Percentiles rank a stretch among this genome's conserved stretches.
Evolutionary conservation across 2,113 vertebrate genomes (phyloP).

Genomic region (Struthio camelus): DNA sequence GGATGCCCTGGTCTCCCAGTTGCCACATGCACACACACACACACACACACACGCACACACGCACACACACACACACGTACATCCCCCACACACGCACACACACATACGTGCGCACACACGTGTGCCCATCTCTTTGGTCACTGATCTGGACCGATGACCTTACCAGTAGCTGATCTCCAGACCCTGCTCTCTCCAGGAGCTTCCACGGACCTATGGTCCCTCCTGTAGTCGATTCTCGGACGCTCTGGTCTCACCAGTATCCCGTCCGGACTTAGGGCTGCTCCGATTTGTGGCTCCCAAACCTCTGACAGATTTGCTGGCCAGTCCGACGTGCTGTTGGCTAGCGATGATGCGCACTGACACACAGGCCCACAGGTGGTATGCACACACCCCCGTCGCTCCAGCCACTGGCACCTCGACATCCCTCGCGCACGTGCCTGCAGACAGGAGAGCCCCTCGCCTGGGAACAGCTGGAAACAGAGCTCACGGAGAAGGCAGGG

Average conservation of each 20-base stretch:
- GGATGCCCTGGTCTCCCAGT: background rate
- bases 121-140: no score
- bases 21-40: background rate
- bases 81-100: background rate
- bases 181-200: background rate
- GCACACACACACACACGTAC: background rate
- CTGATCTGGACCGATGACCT: no score
- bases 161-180: no score
- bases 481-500: background rate
- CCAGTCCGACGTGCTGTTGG: background rate
- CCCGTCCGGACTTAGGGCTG: background rate
- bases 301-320: background rate
- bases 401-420: no score
- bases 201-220: fast-evolving
- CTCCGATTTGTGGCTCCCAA: fast-evolving
- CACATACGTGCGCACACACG: background rate
- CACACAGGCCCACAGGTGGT: fast-evolving
- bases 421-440: background rate
- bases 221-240: background rate
- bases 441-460: background rate
- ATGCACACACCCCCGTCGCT: background rate
- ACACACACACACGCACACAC: no score
- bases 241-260: fast-evolving
- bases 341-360: fast-evolving
- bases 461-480: background rate